phyloP scores from a whole-genome alignment of 2,113 vertebrate species.

The Seriola aureovittata region DNA sequence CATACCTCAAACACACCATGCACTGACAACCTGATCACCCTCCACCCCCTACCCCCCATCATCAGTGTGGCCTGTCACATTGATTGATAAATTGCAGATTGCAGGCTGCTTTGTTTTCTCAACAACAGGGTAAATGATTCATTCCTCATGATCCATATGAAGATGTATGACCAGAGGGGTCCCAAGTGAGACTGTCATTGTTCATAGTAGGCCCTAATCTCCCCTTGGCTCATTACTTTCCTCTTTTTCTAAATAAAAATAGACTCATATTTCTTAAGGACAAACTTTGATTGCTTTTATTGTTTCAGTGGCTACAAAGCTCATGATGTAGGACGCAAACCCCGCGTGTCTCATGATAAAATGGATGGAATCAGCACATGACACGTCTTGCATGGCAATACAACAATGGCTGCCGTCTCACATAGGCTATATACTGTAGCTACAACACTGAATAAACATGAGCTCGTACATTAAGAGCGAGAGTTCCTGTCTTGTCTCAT shows the following conservation, averaged over 20 bases:
- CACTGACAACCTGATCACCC: conserved; percentile 17
- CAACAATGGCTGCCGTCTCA: conserved; percentile 70
- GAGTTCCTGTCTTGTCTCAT: conserved; percentile 40
- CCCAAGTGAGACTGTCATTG: conserved; percentile 1
- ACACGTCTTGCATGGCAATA: conserved; percentile 76
- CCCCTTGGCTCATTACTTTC: conserved; percentile 6
- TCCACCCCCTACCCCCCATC: background rate
- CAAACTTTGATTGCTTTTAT: conserved; percentile 78
- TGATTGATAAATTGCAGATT: conserved; percentile 30
- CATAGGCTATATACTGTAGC: conserved; percentile 67
- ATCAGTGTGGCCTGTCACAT: conserved; percentile 27
- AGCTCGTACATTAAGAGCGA: conserved; percentile 71
- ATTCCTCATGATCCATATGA: conserved; percentile 29
- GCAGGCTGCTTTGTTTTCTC: conserved; percentile 15
- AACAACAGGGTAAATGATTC: conserved; percentile 26
- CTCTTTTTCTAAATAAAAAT: conserved; percentile 53
- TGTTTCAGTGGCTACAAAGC: conserved; percentile 82
- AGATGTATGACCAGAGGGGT: conserved; percentile 28
- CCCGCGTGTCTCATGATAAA: conserved; percentile 53
- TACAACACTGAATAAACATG: conserved; percentile 80
- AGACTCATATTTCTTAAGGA: conserved; percentile 65
- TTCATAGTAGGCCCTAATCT: conserved; percentile 15
- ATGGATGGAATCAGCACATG: conserved; percentile 78
- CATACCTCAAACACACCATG: conserved; percentile 25
- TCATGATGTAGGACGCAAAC: conserved; percentile 63